A percentile compares a stretch with the other conserved stretches of the same genome.
Conservation (phyloP, 2,113 vertebrate species). For the Barbus barbus region DNA sequence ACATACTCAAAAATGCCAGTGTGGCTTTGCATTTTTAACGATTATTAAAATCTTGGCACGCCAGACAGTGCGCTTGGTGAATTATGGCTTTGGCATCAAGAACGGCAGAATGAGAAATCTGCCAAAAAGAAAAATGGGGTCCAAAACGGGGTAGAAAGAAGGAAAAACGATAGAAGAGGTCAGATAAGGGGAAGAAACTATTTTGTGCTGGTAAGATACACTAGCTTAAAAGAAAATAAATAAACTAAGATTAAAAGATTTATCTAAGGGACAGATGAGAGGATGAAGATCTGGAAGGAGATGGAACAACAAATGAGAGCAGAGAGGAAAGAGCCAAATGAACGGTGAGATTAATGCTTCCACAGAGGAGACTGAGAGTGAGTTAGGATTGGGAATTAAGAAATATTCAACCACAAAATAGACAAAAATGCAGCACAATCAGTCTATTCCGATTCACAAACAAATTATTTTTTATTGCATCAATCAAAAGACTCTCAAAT, state of each 20-base stretch:
- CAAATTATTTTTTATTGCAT: neutral
- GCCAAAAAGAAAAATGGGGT: conserved; percentile 38
- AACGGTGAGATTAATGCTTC: conserved; percentile 4
- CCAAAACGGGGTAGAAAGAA: neutral
- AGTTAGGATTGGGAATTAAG: neutral
- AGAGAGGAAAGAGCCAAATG: conserved; percentile 1
- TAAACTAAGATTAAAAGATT: conserved; percentile 33
- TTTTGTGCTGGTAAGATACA: conserved; percentile 29
- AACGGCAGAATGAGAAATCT: conserved; percentile 26
- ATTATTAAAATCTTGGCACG: conserved; percentile 63
- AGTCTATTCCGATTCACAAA: neutral
- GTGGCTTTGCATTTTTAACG: conserved; percentile 53
- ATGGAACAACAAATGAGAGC: conserved; percentile 28
- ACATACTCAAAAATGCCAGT: conserved; percentile 36
- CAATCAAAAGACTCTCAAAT: neutral
- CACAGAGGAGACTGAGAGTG: no score
- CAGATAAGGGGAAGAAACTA: conserved; percentile 21
- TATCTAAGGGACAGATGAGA: conserved; percentile 17
- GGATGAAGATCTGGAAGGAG: conserved; percentile 33
- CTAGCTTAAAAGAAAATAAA: conserved; percentile 35
- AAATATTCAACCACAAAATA: neutral
- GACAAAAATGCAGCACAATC: neutral
- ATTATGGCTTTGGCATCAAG: conserved; percentile 56
- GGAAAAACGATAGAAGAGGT: conserved; percentile 6
- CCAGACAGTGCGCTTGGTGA: conserved; percentile 34